A percentile compares a stretch with the other conserved stretches of the same genome.
These are phyloP conservation scores for Coracopsis vasa DNA, from an alignment of 2,113 vertebrate species.

Conservation along the genomic window DNA sequence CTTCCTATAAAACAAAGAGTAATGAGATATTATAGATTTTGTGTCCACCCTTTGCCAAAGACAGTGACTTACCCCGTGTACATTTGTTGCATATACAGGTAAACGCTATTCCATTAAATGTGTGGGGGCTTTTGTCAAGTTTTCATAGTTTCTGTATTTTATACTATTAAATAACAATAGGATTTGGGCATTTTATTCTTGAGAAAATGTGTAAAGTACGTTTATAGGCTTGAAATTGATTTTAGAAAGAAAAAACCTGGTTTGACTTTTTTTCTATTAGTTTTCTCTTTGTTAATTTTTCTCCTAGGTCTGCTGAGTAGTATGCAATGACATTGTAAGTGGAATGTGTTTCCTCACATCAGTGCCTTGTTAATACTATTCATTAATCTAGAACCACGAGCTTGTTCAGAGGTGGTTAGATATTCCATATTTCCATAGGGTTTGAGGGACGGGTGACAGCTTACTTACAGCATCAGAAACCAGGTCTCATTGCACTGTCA, in stretches of 20 bases:
- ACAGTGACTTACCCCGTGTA: slow-evolving; percentile 12
- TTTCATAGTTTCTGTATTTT: slow-evolving; percentile 20
- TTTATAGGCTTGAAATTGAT: slow-evolving; percentile 19
- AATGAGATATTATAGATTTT: slow-evolving; percentile 53
- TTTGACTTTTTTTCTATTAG: slow-evolving; percentile 19
- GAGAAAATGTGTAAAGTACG: neutral
- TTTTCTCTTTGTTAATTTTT: slow-evolving; percentile 70
- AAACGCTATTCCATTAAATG: slow-evolving; percentile 49
- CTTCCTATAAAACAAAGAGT: slow-evolving; percentile 30
- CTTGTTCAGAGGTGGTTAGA: slow-evolving; percentile 72
- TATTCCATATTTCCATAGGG: slow-evolving; percentile 65
- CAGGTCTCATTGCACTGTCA: slow-evolving; percentile 54
- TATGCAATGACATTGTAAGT: slow-evolving; percentile 65
- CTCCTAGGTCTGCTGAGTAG: slow-evolving; percentile 50
- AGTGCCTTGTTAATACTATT: slow-evolving; percentile 72
- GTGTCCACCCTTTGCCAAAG: slow-evolving; percentile 40
- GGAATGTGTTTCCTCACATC: slow-evolving; percentile 71
- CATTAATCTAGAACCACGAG: slow-evolving; percentile 78
- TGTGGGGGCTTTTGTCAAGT: neutral
- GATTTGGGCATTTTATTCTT: neutral
- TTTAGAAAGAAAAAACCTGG: neutral
- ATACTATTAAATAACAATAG: slow-evolving; percentile 1
- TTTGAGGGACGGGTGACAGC: slow-evolving; percentile 65
- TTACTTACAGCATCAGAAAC: slow-evolving; percentile 68
- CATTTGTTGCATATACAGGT: slow-evolving; percentile 39